These are phyloP conservation scores for Ectropis crepuscularia DNA, from an alignment of 2,888 invertebrate species.

Conservation along the genomic window DNA sequence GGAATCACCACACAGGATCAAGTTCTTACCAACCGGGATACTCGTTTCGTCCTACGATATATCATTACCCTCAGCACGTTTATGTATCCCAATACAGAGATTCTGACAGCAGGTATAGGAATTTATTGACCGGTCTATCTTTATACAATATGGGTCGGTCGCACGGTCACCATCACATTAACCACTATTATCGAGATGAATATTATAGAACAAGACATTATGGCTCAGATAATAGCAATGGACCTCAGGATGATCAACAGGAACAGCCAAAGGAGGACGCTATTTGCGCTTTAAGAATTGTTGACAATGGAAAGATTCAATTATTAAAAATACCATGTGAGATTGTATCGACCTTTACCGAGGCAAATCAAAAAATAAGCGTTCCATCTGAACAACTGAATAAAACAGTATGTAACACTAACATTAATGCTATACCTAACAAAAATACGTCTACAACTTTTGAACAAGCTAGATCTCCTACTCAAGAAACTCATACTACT, in stretches of 20 bases:
- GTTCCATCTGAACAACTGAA: constrained; percentile 47
- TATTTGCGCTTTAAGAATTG: constrained; percentile 64
- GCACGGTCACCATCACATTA: constrained; percentile 57
- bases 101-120: constrained; percentile 70
- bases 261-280: constrained; percentile 58
- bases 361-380: constrained; percentile 55
- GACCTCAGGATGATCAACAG: constrained; percentile 38
- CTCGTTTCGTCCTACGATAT: constrained; percentile 48
- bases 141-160: constrained; percentile 76
- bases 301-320: constrained; percentile 61
- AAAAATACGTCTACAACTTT: constrained; percentile 18
- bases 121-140: constrained; percentile 71
- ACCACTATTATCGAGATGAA: constrained; percentile 73
- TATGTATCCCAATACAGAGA: constrained; percentile 71
- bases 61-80: constrained; percentile 67
- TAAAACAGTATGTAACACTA: constrained; percentile 62
- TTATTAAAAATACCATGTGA: constrained; percentile 73
- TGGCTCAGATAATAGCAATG: constrained; percentile 27
- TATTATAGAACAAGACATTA: constrained; percentile 61
- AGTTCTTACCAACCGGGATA: constrained; percentile 27
- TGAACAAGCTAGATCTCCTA: constrained; percentile 22
- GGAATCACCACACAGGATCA: constrained; percentile 18
- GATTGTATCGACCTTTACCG: constrained; percentile 76
- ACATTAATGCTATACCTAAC: constrained; percentile 49
- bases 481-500: not conserved